These are phyloP conservation scores for Aythya fuligula DNA, from an alignment of 2,797 vertebrate genomes.

Conservation along the genomic window DNA sequence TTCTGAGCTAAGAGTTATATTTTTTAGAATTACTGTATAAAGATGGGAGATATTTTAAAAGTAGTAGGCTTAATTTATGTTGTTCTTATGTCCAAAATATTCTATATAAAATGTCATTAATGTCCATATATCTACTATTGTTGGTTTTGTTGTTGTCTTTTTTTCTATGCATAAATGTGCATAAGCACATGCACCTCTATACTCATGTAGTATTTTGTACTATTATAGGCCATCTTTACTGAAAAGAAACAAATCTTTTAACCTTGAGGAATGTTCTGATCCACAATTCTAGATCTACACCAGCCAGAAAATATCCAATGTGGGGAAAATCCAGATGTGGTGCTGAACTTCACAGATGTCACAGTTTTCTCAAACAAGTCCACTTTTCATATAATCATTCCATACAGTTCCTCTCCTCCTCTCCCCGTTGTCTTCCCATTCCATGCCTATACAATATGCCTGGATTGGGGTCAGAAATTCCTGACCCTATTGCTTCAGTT, in stretches of 20 bases:
- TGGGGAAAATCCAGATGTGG: neutral
- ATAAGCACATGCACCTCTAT: neutral
- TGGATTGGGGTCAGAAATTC: neutral
- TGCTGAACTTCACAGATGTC: conserved; percentile 14
- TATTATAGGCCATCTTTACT: neutral
- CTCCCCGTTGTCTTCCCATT: neutral
- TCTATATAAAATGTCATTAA: neutral
- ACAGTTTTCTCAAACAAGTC: neutral
- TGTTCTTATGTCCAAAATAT: neutral
- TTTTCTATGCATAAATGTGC: neutral
- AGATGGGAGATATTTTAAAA: neutral
- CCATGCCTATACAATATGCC: neutral
- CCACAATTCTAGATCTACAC: neutral
- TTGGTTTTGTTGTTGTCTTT: neutral
- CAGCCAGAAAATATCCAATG: neutral
- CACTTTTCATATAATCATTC: neutral
- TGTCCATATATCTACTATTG: neutral
- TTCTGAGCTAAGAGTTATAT: neutral
- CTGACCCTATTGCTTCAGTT: neutral
- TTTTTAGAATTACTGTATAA: neutral
- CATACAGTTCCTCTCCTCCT: neutral
- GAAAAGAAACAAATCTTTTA: neutral
- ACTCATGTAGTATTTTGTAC: neutral
- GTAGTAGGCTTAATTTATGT: neutral
- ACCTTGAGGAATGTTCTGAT: neutral